phyloP scores from a whole-genome alignment of 2,888 invertebrate species.

The Agriopis marginaria region DNA sequence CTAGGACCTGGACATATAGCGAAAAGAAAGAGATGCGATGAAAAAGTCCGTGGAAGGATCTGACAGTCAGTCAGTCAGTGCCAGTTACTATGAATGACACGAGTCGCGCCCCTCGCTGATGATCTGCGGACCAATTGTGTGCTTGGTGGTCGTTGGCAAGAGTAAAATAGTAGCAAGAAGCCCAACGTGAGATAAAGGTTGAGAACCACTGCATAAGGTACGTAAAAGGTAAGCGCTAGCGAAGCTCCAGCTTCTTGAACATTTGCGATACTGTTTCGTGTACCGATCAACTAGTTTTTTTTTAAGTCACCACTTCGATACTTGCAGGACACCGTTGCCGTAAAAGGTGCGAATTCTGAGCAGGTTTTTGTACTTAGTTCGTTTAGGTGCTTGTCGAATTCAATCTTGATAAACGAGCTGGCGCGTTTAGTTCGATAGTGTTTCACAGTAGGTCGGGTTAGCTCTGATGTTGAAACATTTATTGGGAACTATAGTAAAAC shows the following conservation, averaged over 20 bases:
- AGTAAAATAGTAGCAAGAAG: no score
- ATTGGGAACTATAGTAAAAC: slow-evolving; percentile 42
- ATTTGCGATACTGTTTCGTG: slow-evolving; percentile 76
- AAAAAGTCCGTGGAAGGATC: no score
- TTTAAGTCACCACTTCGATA: slow-evolving; percentile 71
- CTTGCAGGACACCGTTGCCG: slow-evolving; percentile 72
- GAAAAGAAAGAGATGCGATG: background rate
- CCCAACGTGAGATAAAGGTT: background rate
- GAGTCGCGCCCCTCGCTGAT: no score
- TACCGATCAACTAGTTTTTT: slow-evolving; percentile 74
- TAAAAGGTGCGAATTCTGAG: slow-evolving; percentile 66
- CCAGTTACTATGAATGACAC: no score
- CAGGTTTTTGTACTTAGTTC: slow-evolving; percentile 75
- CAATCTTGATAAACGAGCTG: slow-evolving; percentile 72
- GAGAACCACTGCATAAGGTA: slow-evolving; percentile 31
- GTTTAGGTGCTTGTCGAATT: slow-evolving; percentile 58
- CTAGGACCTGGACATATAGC: no score
- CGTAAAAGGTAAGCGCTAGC: slow-evolving; percentile 75
- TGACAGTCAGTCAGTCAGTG: no score
- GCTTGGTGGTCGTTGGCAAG: no score
- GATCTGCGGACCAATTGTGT: no score
- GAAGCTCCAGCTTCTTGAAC: slow-evolving; percentile 68
- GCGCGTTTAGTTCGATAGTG: slow-evolving; percentile 61
- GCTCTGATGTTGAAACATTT: slow-evolving; percentile 47
- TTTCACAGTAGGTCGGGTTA: slow-evolving; percentile 50